Base-by-base conservation (phyloP, 2,113 vertebrate genomes). In the Laticauda colubrina region DNA sequence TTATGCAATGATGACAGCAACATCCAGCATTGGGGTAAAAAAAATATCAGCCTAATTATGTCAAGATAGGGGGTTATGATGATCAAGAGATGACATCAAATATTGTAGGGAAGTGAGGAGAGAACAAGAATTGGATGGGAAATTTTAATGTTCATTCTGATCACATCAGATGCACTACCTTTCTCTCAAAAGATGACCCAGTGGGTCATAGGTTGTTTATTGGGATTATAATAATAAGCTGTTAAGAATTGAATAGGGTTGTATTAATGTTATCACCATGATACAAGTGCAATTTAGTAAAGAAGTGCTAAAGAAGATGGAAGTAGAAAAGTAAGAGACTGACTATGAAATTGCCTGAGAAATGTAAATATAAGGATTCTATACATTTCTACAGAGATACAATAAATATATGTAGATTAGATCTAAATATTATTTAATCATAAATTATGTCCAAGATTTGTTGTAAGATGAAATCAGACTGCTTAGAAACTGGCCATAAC, bases 371-470 rank as follows among this genome's bases (percentile, higher is more conserved):
- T 34, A n/a, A 7, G 26, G 86, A 45, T 45, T 45, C 45, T 7
- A 87, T 87, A 87, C 7, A 75, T 53, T 51, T 23, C n/a, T 87
- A 8, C 7, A 45, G 11, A 43, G 4, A 39, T 59, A 59, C 15
- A 69, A 43, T 90, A 90, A n/a, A 81, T 90, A 54, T 75, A 53
- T 39, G 48, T n/a, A n/a, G 61, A 64, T 90, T 75, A 54, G 89
- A 69, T 51, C 29, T 61, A 12, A 90, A 53, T 20, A 85, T 34
- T 21, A n/a, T 90, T 23, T 39, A 90, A 90, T 75, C 45, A 29
- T 21, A 75, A 90, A 39, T 69, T 21, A 34, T 91, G 39, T 29
- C 14, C 12, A 85, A 34, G 69, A 55, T 91, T 54, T 91, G n/a
- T 55, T 55, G n/a, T 81, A 34, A 85, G 53, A 53, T 81, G 29